These are phyloP conservation scores for Drosophila sp. DNA, from an alignment of 1,140 invertebrate species.

Conservation along the genomic window DNA sequence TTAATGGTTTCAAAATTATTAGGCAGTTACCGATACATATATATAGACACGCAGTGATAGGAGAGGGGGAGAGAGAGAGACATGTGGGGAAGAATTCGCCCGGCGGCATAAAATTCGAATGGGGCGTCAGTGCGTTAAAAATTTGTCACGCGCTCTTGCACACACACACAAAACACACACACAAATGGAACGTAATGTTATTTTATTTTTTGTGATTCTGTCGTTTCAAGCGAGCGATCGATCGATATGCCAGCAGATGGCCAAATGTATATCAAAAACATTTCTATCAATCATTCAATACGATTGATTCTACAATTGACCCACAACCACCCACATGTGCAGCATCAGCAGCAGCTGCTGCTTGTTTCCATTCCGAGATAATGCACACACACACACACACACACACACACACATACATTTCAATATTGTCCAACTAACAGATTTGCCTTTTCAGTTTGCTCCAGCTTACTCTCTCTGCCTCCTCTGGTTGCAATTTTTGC, in stretches of 20 bases:
- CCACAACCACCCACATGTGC: not conserved
- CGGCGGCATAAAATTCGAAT: slow-evolving; percentile 48
- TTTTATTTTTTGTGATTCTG: slow-evolving; percentile 32
- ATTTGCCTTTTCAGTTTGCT: not conserved
- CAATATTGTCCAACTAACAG: slow-evolving; percentile 17
- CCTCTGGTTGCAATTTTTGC: slow-evolving; percentile 60
- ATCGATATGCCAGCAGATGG: slow-evolving; percentile 36
- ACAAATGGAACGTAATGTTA: slow-evolving; percentile 63
- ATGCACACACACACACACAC: slow-evolving; percentile 45
- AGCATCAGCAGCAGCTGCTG: slow-evolving; percentile 26
- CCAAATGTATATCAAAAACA: slow-evolving; percentile 75
- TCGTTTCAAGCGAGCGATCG: slow-evolving; percentile 53
- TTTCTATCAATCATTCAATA: slow-evolving; percentile 80
- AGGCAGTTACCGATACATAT: slow-evolving; percentile 42
- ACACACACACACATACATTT: slow-evolving; percentile 12
- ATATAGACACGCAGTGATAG: not conserved
- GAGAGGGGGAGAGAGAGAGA: not conserved
- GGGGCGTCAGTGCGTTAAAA: slow-evolving; percentile 72
- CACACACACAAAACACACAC: not conserved
- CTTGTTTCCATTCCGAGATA: slow-evolving; percentile 55
- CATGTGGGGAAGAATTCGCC: slow-evolving; percentile 23
- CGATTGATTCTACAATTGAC: slow-evolving; percentile 63
- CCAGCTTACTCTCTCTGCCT: not conserved
- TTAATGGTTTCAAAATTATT: slow-evolving; percentile 66
- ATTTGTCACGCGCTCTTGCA: slow-evolving; percentile 68